Base-by-base conservation (phyloP, 2,888 invertebrate species). In the Phasia obesa region DNA sequence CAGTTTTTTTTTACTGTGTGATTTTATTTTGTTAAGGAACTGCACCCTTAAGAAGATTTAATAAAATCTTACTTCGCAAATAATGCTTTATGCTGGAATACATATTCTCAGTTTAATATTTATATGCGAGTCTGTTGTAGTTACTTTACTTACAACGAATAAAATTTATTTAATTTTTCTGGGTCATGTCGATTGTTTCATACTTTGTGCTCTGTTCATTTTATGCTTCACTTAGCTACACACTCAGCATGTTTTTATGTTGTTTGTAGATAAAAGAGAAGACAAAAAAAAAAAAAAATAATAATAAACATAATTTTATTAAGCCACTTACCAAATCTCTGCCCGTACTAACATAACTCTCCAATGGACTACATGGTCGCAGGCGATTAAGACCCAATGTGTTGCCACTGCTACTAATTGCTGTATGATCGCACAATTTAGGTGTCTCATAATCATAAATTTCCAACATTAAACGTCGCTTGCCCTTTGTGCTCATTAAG, bases 391-490 rank as follows among this genome's bases (percentile, higher is more conserved):
- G 90, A 42, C 89, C 90, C 25, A 90, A 76, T 15, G 88, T 87
- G 65, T 88, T 88, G 42, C 89, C 89, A 13, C 87, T 88, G 78
- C 87, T 90, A 69, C 90, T 89, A 79, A 91, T 96, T 51, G 94
- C 92, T 84, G 97, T 93, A 88, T 97, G 97, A 85, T 97, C 97
- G 90, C 97, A 97, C 65, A 97, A 92, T 86, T 94, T 94, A 4
- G 97, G 97, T 57, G 95, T 94, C 86, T 95, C 94, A 84, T 93
- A 92, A 90, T 95, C 95, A 88, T 95, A 96, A 91, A 94, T 95
- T 88, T 94, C 95, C 60, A 95, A 94, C 85, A 96, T 92, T 62
- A 94, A 90, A 23, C 90, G 90, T 25, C 92, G 87, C 86, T 91
- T 91, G 74, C 90, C 90, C 85, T 91, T 91, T 60, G 86, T 88